phyloP scores from a whole-genome alignment of 1,140 invertebrate genomes.

The Cylas formicarius region DNA sequence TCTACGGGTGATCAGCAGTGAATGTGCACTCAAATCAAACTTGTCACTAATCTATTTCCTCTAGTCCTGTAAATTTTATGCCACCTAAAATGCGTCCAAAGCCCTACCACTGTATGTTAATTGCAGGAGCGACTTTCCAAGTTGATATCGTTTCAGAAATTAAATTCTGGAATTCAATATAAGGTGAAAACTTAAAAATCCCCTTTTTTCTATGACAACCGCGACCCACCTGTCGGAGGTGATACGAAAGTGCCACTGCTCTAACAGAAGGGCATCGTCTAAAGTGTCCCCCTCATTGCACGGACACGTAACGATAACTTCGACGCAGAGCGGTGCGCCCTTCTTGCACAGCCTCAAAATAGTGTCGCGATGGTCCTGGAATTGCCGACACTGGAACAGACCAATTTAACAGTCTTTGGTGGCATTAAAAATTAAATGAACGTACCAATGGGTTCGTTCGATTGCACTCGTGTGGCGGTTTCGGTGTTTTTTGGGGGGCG shows the following conservation, averaged over 20 bases:
- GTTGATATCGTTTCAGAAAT: too few relatives aligned
- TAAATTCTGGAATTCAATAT: too few relatives aligned
- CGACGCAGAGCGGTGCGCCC: slow-evolving; percentile 60
- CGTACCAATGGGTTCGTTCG: slow-evolving; percentile 49
- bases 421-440: slow-evolving; percentile 9
- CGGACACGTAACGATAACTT: slow-evolving; percentile 62
- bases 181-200: too few relatives aligned
- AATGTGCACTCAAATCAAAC: too few relatives aligned
- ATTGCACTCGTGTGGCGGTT: slow-evolving; percentile 49
- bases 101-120: too few relatives aligned
- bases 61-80: too few relatives aligned
- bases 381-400: slow-evolving; percentile 28
- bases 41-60: too few relatives aligned
- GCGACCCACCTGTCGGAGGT: slow-evolving; percentile 52
- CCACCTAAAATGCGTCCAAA: too few relatives aligned
- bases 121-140: too few relatives aligned
- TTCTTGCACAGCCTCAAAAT: slow-evolving; percentile 49
- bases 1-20: too few relatives aligned
- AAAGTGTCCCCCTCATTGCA: slow-evolving; percentile 48
- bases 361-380: slow-evolving; percentile 20
- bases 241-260: slow-evolving; percentile 66
- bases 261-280: slow-evolving; percentile 52
- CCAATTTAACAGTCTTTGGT: neutral
- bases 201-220: neutral
- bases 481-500: slow-evolving; percentile 43